Conservation (phyloP, 2,113 vertebrate genomes). For the Neoarius graeffei region DNA sequence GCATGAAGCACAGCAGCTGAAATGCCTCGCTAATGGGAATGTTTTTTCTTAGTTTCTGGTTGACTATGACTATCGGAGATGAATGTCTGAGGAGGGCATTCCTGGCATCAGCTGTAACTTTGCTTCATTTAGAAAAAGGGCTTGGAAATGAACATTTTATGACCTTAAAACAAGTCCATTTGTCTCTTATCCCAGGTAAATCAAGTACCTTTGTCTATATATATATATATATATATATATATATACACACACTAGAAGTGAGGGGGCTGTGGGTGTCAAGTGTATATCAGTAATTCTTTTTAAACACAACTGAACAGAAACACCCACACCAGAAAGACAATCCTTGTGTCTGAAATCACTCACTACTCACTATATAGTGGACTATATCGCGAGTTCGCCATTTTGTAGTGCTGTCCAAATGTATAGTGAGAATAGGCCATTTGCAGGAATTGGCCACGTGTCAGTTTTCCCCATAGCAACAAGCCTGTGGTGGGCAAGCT, state of each 20-base stretch:
- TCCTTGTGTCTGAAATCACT: no score
- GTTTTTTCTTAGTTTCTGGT: conserved; percentile 32
- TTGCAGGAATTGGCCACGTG: no score
- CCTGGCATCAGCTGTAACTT: background rate
- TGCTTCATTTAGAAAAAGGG: background rate
- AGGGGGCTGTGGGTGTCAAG: background rate
- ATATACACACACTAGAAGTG: background rate
- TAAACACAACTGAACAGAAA: background rate
- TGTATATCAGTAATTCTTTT: background rate
- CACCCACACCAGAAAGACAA: no score
- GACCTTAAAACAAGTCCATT: background rate
- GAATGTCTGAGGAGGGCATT: background rate
- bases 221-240: no score
- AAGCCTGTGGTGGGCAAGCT: no score
- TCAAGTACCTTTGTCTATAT: background rate
- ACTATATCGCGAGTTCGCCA: no score
- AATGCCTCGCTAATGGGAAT: conserved; percentile 51
- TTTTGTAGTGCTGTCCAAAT: no score
- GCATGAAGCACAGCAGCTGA: conserved; percentile 63
- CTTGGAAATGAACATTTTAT: background rate
- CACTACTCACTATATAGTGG: no score
- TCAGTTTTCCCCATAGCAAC: no score
- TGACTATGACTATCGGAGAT: conserved; percentile 13
- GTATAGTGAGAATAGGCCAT: no score
- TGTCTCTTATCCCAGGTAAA: background rate